Evolutionary conservation across 2,888 invertebrate species (phyloP).

Genomic region (Shargacucullia verbasci): DNA sequence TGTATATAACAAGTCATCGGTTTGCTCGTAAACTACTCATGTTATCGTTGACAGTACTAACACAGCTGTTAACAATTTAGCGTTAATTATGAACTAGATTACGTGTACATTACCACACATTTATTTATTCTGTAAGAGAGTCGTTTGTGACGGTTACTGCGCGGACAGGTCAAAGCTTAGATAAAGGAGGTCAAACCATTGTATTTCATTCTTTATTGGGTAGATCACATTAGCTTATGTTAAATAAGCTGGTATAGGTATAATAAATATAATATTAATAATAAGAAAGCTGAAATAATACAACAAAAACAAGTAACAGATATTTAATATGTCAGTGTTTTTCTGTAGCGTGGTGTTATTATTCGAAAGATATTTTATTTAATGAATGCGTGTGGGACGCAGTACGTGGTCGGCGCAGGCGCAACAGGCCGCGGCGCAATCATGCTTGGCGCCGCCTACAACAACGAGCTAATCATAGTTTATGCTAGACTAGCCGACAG

Average conservation of each 20-base stretch:
- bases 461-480: slow-evolving; percentile 55
- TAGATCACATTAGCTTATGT: not conserved
- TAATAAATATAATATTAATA: too few relatives aligned
- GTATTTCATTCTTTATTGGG: slow-evolving; percentile 3
- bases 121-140: too few relatives aligned
- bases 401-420: slow-evolving; percentile 21
- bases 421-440: slow-evolving; percentile 43
- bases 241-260: not conserved
- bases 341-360: slow-evolving; percentile 23
- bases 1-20: slow-evolving; percentile 11
- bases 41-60: slow-evolving; percentile 18
- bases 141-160: too few relatives aligned
- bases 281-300: slow-evolving; percentile 1
- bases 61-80: slow-evolving; percentile 19
- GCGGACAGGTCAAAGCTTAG: not conserved
- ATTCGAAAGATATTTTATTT: slow-evolving; percentile 49
- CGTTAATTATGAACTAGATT: slow-evolving; percentile 23
- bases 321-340: too few relatives aligned
- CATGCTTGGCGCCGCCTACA: slow-evolving; percentile 58
- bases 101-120: slow-evolving; percentile 5
- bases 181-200: too few relatives aligned
- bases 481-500: slow-evolving; percentile 50
- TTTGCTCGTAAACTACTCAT: slow-evolving; percentile 13
- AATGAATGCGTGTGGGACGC: slow-evolving; percentile 52
- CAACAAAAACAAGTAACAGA: slow-evolving; percentile 3